Evolutionary conservation across 2,797 vertebrate genomes (phyloP).

Genomic region (Hemitrygon akajei): DNA sequence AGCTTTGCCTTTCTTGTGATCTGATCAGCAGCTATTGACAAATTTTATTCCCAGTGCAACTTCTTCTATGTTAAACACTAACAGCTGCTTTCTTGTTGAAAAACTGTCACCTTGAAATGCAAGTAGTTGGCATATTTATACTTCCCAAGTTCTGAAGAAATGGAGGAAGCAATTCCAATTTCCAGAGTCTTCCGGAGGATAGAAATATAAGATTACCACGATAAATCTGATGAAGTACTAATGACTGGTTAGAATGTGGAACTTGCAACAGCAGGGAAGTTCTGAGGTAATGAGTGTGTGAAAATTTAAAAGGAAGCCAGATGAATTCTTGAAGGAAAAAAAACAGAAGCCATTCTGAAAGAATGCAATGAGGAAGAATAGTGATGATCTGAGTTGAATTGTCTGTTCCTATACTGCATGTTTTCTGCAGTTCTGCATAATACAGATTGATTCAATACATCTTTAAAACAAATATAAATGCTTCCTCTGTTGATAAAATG

Average conservation of each 20-base stretch:
- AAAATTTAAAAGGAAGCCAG: neutral
- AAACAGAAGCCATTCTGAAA: no score
- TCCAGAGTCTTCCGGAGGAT: neutral
- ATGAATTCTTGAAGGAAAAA: neutral
- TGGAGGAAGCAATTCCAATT: neutral
- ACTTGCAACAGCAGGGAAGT: neutral
- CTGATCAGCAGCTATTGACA: neutral
- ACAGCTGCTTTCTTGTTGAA: neutral
- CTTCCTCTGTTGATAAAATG: neutral
- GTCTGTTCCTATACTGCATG: neutral
- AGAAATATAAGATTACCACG: neutral
- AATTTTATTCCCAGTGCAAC: neutral
- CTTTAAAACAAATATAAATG: neutral
- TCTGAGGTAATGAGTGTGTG: neutral
- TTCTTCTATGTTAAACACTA: neutral
- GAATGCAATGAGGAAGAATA: no score
- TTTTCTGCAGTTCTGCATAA: neutral
- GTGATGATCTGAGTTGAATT: no score
- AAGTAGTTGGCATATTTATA: neutral
- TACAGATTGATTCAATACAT: neutral
- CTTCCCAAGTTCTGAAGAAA: constrained; percentile 18
- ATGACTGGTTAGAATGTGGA: neutral
- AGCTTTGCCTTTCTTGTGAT: neutral
- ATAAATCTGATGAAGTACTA: neutral
- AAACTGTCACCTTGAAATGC: neutral